Base-by-base conservation (phyloP, 2,888 invertebrate genomes). In the Nemoura dubitans region DNA sequence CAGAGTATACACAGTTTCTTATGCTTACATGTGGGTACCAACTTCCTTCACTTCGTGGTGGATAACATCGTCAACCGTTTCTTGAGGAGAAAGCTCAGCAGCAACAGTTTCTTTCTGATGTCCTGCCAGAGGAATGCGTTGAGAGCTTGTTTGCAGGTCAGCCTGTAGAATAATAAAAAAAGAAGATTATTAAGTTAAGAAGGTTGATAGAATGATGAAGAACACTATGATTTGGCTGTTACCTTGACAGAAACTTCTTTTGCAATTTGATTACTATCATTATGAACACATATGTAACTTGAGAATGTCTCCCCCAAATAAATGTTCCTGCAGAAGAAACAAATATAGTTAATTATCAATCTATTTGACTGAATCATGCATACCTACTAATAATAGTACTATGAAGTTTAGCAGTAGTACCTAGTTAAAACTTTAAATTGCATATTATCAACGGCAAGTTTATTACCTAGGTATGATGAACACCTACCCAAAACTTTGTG, bases 11-110 rank as follows among this genome's bases (percentile, higher is more conserved):
- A 30, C 29, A 30, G 42, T 76, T 83, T 77, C 6, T 28, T 84
- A 3, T 28, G 90, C 94, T 92, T 92, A 97, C 97, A 99, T 98
- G 91, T 99, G 99, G 82, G 98, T 97, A 78, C 99, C 99, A 89
- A 98, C 95, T 93, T 99, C 99, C 92, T 99, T 99, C n/a, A 99
- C 98, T 94, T 99, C 99, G 92, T 99, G 98, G 90, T 98, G 97
- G 90, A 99, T 98, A 59, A 99, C 97, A 92, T 98, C 96, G 92
- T 98, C 98, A 25, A 98, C 94, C 16, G 97, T 98, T 90, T 96
- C 95, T 90, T 97, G 96, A 0, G 97, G 95, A 83, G 92, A 92
- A 87, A 95, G 92, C 89, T 93, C 92, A 36, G 91, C 91, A 83
- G 92, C 90, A 88, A 91, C 85, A 95, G 91, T 92, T 89, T 95